Base-by-base conservation (phyloP, 2,797 vertebrate species). In the Hydrophis major region DNA sequence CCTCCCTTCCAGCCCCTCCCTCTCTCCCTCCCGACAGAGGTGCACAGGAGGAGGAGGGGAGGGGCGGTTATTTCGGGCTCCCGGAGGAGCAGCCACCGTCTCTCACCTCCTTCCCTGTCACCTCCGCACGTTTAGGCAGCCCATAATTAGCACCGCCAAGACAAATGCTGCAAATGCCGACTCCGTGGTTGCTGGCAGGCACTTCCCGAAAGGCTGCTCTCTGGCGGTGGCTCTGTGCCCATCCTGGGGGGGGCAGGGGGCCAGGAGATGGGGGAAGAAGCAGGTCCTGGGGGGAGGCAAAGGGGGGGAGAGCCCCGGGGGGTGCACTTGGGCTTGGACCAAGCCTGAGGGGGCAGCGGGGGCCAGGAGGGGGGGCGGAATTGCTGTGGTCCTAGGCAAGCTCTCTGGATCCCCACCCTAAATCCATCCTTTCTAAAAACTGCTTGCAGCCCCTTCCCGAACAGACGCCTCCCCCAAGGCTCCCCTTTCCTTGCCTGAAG, bases 81-180 rank as follows among this genome's bases (percentile, higher is more conserved):
- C 95, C 90, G 16, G 83, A 6, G 91, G 94, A 69, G 25, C 8
- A 50, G 50, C 37, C 37, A 37, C 6, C 90, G 95, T 97, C 96
- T 97, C 94, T 88, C 96, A 95, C 94, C 89, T 89, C 95, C 95
- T 93, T 91, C 96, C 93, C 87, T 95, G 94, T 94, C 89, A 87
- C 95, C 95, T 93, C 91, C 95, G 93, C 93, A 94, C 94, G 96
- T 90, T 94, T 91, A 89, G 86, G 93, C 93, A 94, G 74, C 90
- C 95, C 95, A 94, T 96, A 96, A 97, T 96, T 97, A 96, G 94
- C 93, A 89, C 94, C 91, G 3, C 93, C 92, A 4, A 47, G 92
- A 42, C 37, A 42, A 42, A 42, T 42, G 37, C 37, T 42, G 37
- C 37, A 42, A 37, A 37, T 37, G 50, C 93, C 59, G 89, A 53